Conservation (phyloP, 2,888 invertebrate genomes). For the Osedax frankpressi region DNA sequence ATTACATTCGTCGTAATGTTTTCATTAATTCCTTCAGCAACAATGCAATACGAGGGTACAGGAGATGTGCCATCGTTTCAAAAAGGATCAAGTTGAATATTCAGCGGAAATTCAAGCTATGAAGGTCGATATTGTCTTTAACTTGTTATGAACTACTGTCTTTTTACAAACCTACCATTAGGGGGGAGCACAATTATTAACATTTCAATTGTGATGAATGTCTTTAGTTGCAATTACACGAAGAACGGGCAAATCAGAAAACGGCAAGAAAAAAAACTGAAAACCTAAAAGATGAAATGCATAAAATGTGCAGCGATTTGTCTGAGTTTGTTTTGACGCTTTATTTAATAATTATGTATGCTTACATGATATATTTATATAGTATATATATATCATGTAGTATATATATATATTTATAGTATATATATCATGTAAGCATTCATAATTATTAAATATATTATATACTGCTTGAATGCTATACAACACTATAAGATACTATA, state of each 20-base stretch:
- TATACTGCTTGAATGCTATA: too few species aligned
- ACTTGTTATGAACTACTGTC: too few species aligned
- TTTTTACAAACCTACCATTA: too few species aligned
- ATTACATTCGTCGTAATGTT: too few species aligned
- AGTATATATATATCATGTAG: too few species aligned
- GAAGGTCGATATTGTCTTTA: conserved; percentile 15
- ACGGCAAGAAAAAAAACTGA: conserved; percentile 36
- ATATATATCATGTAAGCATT: too few species aligned
- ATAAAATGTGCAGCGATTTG: conserved; percentile 32
- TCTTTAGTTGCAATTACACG: conserved; percentile 21
- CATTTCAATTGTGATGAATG: too few species aligned
- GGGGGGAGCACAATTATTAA: not conserved
- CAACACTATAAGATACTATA: too few species aligned
- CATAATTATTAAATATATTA: too few species aligned
- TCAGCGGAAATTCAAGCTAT: conserved; percentile 29
- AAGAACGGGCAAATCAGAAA: conserved; percentile 37
- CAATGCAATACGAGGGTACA: conserved; percentile 36
- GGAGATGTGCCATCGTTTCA: conserved; percentile 35
- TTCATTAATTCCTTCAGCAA: conserved; percentile 28
- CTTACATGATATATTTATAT: too few species aligned
- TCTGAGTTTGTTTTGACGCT: conserved; percentile 28
- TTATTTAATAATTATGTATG: too few species aligned
- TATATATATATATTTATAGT: too few species aligned
- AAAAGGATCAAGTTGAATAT: conserved; percentile 37
- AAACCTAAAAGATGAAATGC: conserved; percentile 34